phyloP scores from a whole-genome alignment of 2,888 invertebrate genomes.

The Drosophila affinis region DNA sequence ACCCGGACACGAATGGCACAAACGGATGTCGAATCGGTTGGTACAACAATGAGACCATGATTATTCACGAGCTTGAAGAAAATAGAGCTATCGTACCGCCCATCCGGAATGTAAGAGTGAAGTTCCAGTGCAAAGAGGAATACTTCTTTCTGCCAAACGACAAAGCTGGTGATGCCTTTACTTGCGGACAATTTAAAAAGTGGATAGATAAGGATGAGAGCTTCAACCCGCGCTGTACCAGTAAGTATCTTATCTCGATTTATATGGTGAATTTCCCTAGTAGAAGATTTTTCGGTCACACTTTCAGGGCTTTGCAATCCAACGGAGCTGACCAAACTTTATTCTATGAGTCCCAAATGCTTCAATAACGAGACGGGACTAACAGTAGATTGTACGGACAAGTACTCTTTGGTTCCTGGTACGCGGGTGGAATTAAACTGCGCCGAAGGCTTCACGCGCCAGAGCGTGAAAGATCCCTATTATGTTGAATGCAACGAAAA shows the following conservation, averaged over 20 bases:
- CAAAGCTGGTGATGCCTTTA: too few relatives aligned
- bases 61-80: neutral
- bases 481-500: accelerated
- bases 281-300: too few relatives aligned
- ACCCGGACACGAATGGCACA: conserved; percentile 38
- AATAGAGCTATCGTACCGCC: neutral
- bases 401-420: neutral
- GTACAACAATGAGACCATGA: conserved; percentile 5
- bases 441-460: neutral
- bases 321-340: neutral
- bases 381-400: neutral
- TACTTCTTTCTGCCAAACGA: neutral
- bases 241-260: neutral
- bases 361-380: neutral
- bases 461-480: accelerated
- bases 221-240: neutral
- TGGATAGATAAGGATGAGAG: neutral
- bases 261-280: neutral
- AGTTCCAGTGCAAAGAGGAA: conserved; percentile 2
- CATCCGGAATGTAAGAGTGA: neutral
- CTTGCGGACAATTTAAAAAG: neutral
- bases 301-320: neutral
- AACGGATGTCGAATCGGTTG: conserved; percentile 37
- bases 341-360: neutral
- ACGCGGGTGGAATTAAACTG: neutral